These are phyloP conservation scores for Hydraecia micacea DNA, from an alignment of 2,888 invertebrate species.

Conservation along the genomic window DNA sequence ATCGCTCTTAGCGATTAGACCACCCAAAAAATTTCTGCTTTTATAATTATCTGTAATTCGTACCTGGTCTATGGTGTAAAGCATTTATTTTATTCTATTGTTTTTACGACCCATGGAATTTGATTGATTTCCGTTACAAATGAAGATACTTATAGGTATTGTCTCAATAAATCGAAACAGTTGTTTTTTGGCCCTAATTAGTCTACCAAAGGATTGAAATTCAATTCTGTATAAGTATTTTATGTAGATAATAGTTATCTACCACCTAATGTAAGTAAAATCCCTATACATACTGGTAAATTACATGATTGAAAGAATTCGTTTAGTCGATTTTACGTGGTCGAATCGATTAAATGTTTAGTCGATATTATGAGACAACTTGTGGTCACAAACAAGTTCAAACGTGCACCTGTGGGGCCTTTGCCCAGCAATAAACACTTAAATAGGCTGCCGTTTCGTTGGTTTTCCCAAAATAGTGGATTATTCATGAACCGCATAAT, in stretches of 20 bases:
- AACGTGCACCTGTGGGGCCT: slow-evolving; percentile 55
- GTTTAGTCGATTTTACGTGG: slow-evolving; percentile 29
- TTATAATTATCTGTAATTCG: not conserved
- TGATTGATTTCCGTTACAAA: slow-evolving; percentile 3
- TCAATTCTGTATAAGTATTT: not conserved
- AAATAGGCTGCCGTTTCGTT: slow-evolving; percentile 46
- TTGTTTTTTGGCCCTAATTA: not conserved
- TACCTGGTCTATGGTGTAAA: not conserved
- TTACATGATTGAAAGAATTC: slow-evolving; percentile 21
- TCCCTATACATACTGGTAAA: no score
- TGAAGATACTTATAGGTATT: slow-evolving; percentile 2
- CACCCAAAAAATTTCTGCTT: not conserved
- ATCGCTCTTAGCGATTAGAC: not conserved
- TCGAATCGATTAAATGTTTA: slow-evolving; percentile 43
- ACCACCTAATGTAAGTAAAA: not conserved
- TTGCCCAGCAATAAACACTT: slow-evolving; percentile 50
- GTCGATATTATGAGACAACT: slow-evolving; percentile 36
- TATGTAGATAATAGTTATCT: not conserved
- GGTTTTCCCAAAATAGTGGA: slow-evolving; percentile 67
- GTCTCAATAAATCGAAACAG: slow-evolving; percentile 6
- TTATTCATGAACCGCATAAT: slow-evolving; percentile 64
- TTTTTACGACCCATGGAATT: not conserved
- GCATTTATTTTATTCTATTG: no score
- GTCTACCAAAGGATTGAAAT: slow-evolving; percentile 4
- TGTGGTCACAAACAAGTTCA: slow-evolving; percentile 50